Evolutionary conservation across 2,888 invertebrate species (phyloP).

Genomic region (Drosophila anomalata): DNA sequence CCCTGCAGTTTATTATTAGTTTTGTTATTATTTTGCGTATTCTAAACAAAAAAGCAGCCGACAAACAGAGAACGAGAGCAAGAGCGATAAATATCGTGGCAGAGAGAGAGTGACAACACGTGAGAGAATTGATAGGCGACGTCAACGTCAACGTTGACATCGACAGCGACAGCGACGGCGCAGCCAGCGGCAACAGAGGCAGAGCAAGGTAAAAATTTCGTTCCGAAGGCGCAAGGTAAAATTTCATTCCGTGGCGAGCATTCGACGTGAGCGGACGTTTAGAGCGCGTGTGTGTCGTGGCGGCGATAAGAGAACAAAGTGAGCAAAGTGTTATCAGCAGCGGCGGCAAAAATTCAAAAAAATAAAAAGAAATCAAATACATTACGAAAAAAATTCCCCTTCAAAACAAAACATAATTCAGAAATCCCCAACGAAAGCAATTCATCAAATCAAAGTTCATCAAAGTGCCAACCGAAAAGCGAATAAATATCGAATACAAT

Average conservation of each 20-base stretch:
- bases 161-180: slow-evolving; percentile 21
- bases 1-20: slow-evolving; percentile 79
- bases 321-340: slow-evolving; percentile 27
- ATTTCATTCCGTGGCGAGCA: slow-evolving; percentile 83
- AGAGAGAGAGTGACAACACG: slow-evolving; percentile 15
- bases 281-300: slow-evolving; percentile 41
- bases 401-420: neutral
- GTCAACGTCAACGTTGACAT: slow-evolving; percentile 31
- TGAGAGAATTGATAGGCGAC: slow-evolving; percentile 41
- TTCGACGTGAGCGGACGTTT: slow-evolving; percentile 81
- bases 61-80: slow-evolving; percentile 30
- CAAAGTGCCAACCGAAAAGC: slow-evolving; percentile 13
- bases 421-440: slow-evolving; percentile 8
- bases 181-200: slow-evolving; percentile 13
- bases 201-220: slow-evolving; percentile 78
- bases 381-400: neutral
- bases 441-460: slow-evolving; percentile 23
- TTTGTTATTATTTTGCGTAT: slow-evolving; percentile 82
- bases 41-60: slow-evolving; percentile 78
- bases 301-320: slow-evolving; percentile 19
- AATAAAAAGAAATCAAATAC: slow-evolving; percentile 19
- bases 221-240: slow-evolving; percentile 77
- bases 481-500: slow-evolving; percentile 25
- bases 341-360: slow-evolving; percentile 18
- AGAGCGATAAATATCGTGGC: slow-evolving; percentile 2